These are phyloP conservation scores for Bombus huntii DNA, from an alignment of 1,140 invertebrate genomes.

Conservation along the genomic window DNA sequence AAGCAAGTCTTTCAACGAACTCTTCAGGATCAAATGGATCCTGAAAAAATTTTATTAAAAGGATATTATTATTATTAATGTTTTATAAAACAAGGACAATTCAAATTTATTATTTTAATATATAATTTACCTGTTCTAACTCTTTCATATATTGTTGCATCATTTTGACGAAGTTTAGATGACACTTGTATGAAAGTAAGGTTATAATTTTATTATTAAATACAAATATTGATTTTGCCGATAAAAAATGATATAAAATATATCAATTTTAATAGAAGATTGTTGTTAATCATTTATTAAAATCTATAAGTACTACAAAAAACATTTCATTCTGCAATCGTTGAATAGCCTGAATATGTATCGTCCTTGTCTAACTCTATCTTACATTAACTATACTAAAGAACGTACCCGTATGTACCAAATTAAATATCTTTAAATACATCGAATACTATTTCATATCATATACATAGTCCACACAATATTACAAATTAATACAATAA, in stretches of 20 bases:
- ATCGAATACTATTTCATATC: background rate
- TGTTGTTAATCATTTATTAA: conserved; percentile 9
- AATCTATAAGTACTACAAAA: background rate
- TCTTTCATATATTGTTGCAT: conserved; percentile 93
- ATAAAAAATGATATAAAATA: conserved; percentile 1
- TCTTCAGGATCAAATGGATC: conserved; percentile 98
- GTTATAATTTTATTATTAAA: conserved; percentile 19
- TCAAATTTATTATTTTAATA: conserved; percentile 1
- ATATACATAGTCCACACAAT: background rate
- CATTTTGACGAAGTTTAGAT: conserved; percentile 84
- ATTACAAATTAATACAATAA: background rate
- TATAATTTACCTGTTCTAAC: conserved; percentile 86
- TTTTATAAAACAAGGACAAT: conserved; percentile 10
- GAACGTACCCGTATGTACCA: background rate
- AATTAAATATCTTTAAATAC: background rate
- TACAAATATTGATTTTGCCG: background rate
- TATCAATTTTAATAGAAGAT: background rate
- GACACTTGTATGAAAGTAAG: conserved; percentile 8
- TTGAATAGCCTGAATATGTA: background rate
- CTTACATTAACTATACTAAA: background rate
- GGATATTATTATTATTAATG: background rate
- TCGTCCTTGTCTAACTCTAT: too few species aligned
- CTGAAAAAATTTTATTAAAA: conserved; percentile 79
- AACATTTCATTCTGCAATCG: background rate
- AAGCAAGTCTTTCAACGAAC: conserved; percentile 98